phyloP scores from a whole-genome alignment of 2,113 vertebrate species.

The Noturus placidus region DNA sequence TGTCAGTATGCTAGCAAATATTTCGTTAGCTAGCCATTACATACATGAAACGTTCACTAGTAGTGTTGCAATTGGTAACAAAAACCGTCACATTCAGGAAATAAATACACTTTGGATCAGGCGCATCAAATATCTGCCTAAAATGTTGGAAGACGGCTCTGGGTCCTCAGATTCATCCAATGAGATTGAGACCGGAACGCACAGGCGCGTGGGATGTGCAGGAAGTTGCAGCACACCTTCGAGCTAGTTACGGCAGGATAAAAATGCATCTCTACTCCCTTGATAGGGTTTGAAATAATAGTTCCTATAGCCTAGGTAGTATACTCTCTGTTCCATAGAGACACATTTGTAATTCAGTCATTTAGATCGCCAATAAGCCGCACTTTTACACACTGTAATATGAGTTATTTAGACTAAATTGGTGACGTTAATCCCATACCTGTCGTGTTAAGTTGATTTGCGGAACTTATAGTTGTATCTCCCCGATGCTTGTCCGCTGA shows the following conservation, averaged over 20 bases:
- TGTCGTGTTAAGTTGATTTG: slow-evolving; percentile 14
- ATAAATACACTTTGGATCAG: background rate
- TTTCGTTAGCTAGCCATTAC: background rate
- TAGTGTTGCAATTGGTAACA: background rate
- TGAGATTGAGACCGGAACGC: background rate
- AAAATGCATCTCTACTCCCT: background rate
- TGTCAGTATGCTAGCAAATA: background rate
- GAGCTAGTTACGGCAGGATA: background rate
- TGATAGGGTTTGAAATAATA: background rate
- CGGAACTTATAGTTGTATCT: background rate
- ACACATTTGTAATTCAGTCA: background rate
- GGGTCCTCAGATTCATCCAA: background rate
- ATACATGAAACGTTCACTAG: background rate
- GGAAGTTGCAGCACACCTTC: background rate
- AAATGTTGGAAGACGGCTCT: background rate
- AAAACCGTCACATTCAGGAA: background rate
- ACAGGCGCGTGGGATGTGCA: background rate
- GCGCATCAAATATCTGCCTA: background rate
- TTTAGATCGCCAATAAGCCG: background rate
- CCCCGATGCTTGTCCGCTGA: background rate
- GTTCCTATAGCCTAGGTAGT: background rate
- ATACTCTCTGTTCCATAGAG: too few relatives aligned
- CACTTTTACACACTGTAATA: background rate
- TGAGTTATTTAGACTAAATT: background rate
- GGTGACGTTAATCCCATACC: slow-evolving; percentile 23